Base-by-base conservation (phyloP, 2,113 vertebrate genomes). In the Caranx melampygus region DNA sequence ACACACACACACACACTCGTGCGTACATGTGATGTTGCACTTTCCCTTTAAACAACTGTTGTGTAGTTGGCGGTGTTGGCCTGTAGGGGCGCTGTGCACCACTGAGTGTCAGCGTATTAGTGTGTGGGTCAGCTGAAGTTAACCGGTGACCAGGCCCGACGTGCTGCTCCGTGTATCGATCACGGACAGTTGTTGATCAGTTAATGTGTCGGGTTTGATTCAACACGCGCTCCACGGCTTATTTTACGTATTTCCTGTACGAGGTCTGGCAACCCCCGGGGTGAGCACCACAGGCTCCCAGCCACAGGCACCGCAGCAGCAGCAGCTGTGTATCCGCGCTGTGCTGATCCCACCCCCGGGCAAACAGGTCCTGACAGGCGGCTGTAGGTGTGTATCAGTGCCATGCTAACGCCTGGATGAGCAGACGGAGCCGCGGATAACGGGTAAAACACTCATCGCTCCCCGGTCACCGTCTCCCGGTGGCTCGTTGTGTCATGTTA, bases 341-440 rank as follows among this genome's bases (percentile, higher is more conserved):
- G 26, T 77, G 77, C 74, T 81, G 85, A 78, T 74, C 35, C 2
- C 58, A 1, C 26, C 26, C n/a, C 26, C 26, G 26, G 26, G 74
- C 37, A 47, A 81, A 74, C 72, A 57, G 66, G 64, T 40, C 3
- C 16, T 70, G 82, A 59, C 66, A 52, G 70, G 42, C 59, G 14
- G 16, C 81, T 55, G 71, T 0, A 18, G 63, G n/a, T 57, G 44
- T 54, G 34, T 8, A 31, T 54, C 33, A 10, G 11, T 57, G 87
- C 55, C 77, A 87, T 87, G 89, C 68, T 16, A 63, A 67, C 52
- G 33, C 74, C 84, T 49, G 79, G 73, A 49, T 83, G 84, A 88
- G 13, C 66, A 0, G 70, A 69, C 70, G 33, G 58, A 81, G 66
- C 64, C 62, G 3, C 18, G 67, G 57, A 57, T 37, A 72, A 54